A percentile compares a stretch with the other conserved stretches of the same genome.
phyloP scores from a whole-genome alignment of 1,140 invertebrate species.

The Drosophila mayri region DNA sequence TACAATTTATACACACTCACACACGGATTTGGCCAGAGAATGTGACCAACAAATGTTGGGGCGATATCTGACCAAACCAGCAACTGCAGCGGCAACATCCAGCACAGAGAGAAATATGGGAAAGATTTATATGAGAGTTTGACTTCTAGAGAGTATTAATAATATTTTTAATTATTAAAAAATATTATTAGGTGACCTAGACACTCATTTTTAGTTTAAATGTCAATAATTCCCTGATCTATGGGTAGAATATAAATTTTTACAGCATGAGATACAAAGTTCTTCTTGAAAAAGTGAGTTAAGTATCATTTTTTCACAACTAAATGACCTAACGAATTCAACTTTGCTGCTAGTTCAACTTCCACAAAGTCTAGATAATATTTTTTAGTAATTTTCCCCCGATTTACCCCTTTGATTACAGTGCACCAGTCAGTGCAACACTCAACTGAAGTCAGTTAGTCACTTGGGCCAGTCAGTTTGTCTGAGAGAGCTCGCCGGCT shows the following conservation, averaged over 20 bases:
- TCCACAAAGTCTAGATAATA: fast-evolving
- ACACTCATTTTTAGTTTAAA: not conserved
- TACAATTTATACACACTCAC: conserved; percentile 61
- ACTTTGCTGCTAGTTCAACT: not conserved
- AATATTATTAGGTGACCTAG: not conserved
- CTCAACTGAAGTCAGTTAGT: conserved; percentile 53
- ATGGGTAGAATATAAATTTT: not conserved
- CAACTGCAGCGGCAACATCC: conserved; percentile 35
- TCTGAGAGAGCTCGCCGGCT: conserved; percentile 58
- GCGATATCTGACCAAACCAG: conserved; percentile 59
- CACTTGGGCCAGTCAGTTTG: conserved; percentile 70
- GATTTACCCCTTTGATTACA: not conserved
- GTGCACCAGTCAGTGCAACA: conserved; percentile 3
- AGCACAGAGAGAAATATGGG: not conserved
- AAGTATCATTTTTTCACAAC: not conserved
- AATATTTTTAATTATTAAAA: not conserved
- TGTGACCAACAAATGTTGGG: conserved; percentile 59
- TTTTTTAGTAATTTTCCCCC: not conserved
- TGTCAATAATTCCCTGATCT: not conserved
- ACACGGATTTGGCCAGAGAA: conserved; percentile 24
- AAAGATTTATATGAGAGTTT: no score
- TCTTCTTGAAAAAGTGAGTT: not conserved
- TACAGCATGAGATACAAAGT: fast-evolving
- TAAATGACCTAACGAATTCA: not conserved
- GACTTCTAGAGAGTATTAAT: not conserved